phyloP scores from a whole-genome alignment of 2,888 invertebrate species.

The Stomorhina lunata region DNA sequence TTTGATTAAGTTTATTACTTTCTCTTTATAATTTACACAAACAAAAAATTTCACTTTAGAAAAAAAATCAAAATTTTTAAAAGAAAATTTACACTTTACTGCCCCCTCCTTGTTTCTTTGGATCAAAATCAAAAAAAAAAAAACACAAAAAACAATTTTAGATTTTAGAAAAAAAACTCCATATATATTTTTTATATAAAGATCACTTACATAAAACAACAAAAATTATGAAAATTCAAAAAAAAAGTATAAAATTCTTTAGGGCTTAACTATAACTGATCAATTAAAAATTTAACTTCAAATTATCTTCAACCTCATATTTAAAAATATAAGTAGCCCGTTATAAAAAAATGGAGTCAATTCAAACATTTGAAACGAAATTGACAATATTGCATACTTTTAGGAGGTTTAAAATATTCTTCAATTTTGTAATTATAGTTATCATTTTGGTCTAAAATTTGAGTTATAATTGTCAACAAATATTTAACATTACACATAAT shows the following conservation, averaged over 20 bases:
- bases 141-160: not conserved
- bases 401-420: too few relatives aligned
- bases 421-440: too few relatives aligned
- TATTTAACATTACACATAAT: too few relatives aligned
- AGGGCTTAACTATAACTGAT: conserved; percentile 14
- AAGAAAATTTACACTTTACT: conserved; percentile 27
- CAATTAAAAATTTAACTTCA: conserved; percentile 25
- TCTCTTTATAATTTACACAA: not conserved
- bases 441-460: too few relatives aligned
- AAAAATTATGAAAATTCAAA: conserved; percentile 3
- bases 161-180: conserved; percentile 20
- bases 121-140: not conserved
- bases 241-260: not conserved
- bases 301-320: conserved; percentile 55
- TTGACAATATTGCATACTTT: too few relatives aligned
- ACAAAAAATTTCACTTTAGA: not conserved
- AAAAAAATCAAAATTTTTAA: not conserved
- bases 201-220: not conserved
- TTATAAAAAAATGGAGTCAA: too few relatives aligned
- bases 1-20: not conserved
- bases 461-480: too few relatives aligned
- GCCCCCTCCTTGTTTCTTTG: conserved; percentile 15
- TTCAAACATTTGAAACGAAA: too few relatives aligned
- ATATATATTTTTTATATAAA: conserved; percentile 34
- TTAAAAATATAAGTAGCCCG: too few relatives aligned